Evolutionary conservation across 2,888 invertebrate genomes (phyloP).

Genomic region (Norana najaformis): DNA sequence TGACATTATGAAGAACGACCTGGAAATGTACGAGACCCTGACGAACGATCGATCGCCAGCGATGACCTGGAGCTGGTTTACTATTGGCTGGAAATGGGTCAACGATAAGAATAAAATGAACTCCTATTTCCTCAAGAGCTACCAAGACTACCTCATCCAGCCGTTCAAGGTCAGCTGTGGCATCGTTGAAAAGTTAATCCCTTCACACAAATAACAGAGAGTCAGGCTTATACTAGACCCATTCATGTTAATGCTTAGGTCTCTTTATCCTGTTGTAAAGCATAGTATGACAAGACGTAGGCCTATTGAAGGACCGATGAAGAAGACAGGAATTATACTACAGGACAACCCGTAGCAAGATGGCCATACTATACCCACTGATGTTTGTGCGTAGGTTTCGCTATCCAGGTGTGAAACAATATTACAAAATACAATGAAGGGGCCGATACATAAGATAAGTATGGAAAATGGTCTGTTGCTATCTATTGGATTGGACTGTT

Average conservation of each 20-base stretch:
- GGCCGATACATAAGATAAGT: background rate
- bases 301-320: too few species aligned
- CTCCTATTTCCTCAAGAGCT: slow-evolving; percentile 45
- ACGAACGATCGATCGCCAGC: slow-evolving; percentile 41
- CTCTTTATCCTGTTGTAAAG: too few species aligned
- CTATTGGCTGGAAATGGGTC: slow-evolving; percentile 47
- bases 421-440: background rate
- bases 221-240: too few species aligned
- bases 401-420: background rate
- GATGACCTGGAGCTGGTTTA: slow-evolving; percentile 46
- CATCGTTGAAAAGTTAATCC: background rate
- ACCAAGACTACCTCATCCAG: slow-evolving; percentile 45
- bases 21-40: slow-evolving; percentile 44
- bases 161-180: slow-evolving; percentile 46
- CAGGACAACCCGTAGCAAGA: too few species aligned
- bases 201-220: too few species aligned
- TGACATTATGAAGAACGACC: slow-evolving; percentile 47
- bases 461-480: too few species aligned
- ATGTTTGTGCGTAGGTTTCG: background rate
- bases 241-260: too few species aligned
- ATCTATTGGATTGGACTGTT: too few species aligned
- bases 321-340: too few species aligned
- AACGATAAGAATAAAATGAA: slow-evolving; percentile 39
- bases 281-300: too few species aligned
- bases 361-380: background rate